Evolutionary conservation across 2,888 invertebrate genomes (phyloP).

Genomic region (Drosophila emarginata): DNA sequence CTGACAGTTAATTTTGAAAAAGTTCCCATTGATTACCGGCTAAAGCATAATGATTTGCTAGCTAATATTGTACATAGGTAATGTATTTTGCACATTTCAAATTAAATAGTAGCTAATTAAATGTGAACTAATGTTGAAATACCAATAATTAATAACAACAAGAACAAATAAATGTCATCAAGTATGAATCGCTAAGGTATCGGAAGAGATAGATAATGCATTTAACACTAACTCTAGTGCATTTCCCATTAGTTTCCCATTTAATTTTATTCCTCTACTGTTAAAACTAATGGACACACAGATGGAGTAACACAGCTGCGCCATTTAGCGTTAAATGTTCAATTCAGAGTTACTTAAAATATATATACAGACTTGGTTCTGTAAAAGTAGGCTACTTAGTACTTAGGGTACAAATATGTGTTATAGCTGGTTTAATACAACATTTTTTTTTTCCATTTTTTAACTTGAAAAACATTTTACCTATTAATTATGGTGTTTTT

Average conservation of each 20-base stretch:
- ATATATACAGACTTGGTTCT: no score
- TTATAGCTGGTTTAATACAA: no score
- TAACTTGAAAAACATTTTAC: no score
- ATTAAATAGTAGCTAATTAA: neutral
- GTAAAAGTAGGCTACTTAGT: no score
- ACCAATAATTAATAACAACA: neutral
- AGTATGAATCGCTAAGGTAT: neutral
- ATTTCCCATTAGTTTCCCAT: neutral
- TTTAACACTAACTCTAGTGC: neutral
- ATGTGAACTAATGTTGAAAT: neutral
- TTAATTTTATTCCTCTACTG: neutral
- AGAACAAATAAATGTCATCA: neutral
- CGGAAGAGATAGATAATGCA: neutral
- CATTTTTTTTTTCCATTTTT: no score
- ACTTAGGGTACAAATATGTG: no score
- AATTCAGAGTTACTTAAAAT: no score
- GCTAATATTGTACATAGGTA: conserved; percentile 97
- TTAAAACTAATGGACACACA: no score
- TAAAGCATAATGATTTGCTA: conserved; percentile 95
- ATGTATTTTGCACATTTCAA: conserved; percentile 40
- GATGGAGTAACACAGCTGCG: no score
- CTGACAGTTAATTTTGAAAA: conserved; percentile 96
- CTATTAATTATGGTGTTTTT: no score
- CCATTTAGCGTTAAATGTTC: no score
- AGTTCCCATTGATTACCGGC: conserved; percentile 93